Evolutionary conservation across 2,888 invertebrate genomes (phyloP).

Genomic region (Platypus cylindrus): DNA sequence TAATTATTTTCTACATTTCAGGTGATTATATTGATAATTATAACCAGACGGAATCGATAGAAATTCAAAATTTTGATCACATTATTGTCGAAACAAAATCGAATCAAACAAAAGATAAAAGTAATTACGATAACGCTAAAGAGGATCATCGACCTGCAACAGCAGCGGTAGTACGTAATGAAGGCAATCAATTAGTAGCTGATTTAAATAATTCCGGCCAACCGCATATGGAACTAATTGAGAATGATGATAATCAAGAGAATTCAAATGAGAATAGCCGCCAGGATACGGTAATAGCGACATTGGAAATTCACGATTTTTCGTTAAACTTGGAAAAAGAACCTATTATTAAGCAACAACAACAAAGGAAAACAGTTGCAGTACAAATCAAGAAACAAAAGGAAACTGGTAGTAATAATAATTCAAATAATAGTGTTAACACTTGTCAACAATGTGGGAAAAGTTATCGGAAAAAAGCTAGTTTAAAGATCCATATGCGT

Average conservation of each 20-base stretch:
- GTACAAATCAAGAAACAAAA: too few relatives aligned
- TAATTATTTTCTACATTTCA: too few relatives aligned
- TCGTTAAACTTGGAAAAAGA: too few relatives aligned
- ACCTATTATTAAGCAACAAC: not conserved
- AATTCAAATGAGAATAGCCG: not conserved
- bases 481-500: conserved; percentile 32
- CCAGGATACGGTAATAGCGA: too few relatives aligned
- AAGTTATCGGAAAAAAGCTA: conserved; percentile 31
- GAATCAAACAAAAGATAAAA: conserved; percentile 4
- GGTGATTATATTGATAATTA: conserved; percentile 7
- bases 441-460: conserved; percentile 30
- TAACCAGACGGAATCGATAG: conserved; percentile 11
- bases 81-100: conserved; percentile 9
- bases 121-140: conserved; percentile 7
- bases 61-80: conserved; percentile 10
- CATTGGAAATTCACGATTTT: too few relatives aligned
- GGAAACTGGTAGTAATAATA: too few relatives aligned
- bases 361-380: conserved; percentile 1
- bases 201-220: too few relatives aligned
- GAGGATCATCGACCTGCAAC: conserved; percentile 7
- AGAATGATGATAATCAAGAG: not conserved
- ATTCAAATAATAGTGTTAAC: too few relatives aligned
- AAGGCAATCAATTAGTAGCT: conserved; percentile 2
- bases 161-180: conserved; percentile 5
- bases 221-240: too few relatives aligned